phyloP scores from a whole-genome alignment of 2,113 vertebrate species.

The Erythrolamprus reginae region DNA sequence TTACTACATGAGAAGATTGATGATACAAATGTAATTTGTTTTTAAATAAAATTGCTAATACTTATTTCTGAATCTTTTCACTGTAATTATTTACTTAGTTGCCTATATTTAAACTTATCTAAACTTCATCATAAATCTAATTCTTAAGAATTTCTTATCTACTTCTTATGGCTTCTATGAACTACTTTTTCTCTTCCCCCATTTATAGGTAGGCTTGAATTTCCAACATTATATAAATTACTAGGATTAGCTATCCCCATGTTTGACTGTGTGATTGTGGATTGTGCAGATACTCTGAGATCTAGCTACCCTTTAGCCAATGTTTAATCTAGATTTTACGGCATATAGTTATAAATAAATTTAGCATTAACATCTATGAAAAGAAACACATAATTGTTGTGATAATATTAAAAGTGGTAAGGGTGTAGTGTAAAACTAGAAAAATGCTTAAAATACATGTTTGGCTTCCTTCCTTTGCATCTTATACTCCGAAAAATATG shows the following conservation, averaged over 20 bases:
- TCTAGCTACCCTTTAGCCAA: neutral
- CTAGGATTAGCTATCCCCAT: neutral
- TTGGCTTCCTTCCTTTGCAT: neutral
- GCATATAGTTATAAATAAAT: neutral
- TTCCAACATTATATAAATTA: neutral
- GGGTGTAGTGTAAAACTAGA: neutral
- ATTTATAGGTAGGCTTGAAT: neutral
- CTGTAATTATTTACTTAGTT: neutral
- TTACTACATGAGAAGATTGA: neutral
- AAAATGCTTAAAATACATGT: neutral
- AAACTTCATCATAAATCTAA: neutral
- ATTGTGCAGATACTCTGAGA: neutral
- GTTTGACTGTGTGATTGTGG: neutral
- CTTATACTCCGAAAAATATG: too few species aligned
- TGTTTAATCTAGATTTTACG: neutral
- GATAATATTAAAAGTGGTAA: too few species aligned
- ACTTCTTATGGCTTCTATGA: neutral
- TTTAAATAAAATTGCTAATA: neutral
- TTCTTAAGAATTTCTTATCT: neutral
- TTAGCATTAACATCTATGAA: too few species aligned
- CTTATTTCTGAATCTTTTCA: neutral
- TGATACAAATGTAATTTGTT: neutral
- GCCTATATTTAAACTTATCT: neutral
- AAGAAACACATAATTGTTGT: too few species aligned
- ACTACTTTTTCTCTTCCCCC: neutral